A percentile compares a stretch with the other conserved stretches of the same genome.
phyloP scores from a whole-genome alignment of 1,140 invertebrate genomes.

The Nephila pilipes region DNA sequence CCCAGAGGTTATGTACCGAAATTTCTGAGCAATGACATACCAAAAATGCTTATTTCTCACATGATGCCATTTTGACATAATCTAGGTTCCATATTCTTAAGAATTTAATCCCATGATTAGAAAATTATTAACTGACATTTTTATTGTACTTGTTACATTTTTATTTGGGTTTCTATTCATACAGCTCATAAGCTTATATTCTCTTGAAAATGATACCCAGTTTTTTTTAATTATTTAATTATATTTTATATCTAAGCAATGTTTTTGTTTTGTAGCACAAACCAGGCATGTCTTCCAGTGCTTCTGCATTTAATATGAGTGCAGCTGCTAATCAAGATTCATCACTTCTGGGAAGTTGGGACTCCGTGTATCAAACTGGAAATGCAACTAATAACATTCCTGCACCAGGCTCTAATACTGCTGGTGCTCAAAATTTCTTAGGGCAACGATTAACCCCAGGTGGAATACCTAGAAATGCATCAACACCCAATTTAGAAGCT shows the following conservation, averaged over 20 bases:
- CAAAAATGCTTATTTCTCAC: too few species aligned
- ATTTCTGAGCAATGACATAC: too few species aligned
- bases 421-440: slow-evolving; percentile 41
- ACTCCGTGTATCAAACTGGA: slow-evolving; percentile 68
- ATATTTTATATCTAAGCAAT: neutral
- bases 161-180: too few species aligned
- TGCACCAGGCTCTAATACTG: neutral
- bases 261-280: slow-evolving; percentile 66
- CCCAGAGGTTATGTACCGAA: too few species aligned
- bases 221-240: too few species aligned
- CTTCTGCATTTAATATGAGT: slow-evolving; percentile 77
- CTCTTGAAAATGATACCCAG: too few species aligned
- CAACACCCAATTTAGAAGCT: slow-evolving; percentile 84
- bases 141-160: too few species aligned
- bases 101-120: too few species aligned
- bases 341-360: slow-evolving; percentile 74
- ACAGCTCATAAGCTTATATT: too few species aligned
- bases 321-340: slow-evolving; percentile 75
- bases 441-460: slow-evolving; percentile 45
- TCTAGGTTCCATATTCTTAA: too few species aligned
- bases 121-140: too few species aligned
- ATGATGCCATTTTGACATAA: too few species aligned
- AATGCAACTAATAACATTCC: slow-evolving; percentile 16
- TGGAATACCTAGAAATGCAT: slow-evolving; percentile 84
- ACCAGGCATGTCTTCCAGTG: slow-evolving; percentile 74